Evolutionary conservation across 64 coral and sea anemone genomes (phyloP), one percentile per base, ranked within the genome.

Genomic region (Actinia equina): DNA sequence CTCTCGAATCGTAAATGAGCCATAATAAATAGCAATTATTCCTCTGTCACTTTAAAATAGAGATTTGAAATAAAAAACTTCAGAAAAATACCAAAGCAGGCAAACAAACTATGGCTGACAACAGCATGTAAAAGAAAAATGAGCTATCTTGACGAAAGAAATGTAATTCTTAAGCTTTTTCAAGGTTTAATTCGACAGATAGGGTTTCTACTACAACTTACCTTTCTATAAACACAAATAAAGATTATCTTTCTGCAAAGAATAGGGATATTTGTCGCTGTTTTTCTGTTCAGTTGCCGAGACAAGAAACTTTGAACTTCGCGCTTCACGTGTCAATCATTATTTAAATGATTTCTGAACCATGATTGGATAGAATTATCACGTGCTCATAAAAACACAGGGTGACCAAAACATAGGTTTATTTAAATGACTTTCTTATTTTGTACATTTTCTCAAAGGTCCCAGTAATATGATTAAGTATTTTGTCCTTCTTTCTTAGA

Each of bases 1-100:
- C 26, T 62, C 69, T 92, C 90, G 43, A 87, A 92, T 59, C 84
- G 57, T 42, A 86, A 86, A 16, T 92, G 84, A 67, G 84, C 85
- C 90, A 92, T 92, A 5, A 20, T 11, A 25, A 74, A 74, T 15
- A 30, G 11, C 6, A 74, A 13, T 74, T 74, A 27, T 26, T 6
- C 30, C 30, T 49, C 46, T 30, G 11, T 3, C 13, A 71, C 30
- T 30, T 27, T 27, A 15, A 30, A 9, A 6, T 5, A 74, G 15
- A 41, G 10, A 30, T 27, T 30, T 74, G 26, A 74, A 74, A 3
- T 30, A 37, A 18, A 41, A 41, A 74, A 74, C 18, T 27, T 15
- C 1, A 74, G 41, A 74, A 13, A n/a, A 74, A 74, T 27, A 10
- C 13, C 37, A 74, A 25, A 3, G 10, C 13, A 30, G 10, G 37